Evolutionary conservation across 2,888 invertebrate genomes (phyloP), one percentile per base, ranked within the genome.

Genomic region (Chrysolina oricalcia): DNA sequence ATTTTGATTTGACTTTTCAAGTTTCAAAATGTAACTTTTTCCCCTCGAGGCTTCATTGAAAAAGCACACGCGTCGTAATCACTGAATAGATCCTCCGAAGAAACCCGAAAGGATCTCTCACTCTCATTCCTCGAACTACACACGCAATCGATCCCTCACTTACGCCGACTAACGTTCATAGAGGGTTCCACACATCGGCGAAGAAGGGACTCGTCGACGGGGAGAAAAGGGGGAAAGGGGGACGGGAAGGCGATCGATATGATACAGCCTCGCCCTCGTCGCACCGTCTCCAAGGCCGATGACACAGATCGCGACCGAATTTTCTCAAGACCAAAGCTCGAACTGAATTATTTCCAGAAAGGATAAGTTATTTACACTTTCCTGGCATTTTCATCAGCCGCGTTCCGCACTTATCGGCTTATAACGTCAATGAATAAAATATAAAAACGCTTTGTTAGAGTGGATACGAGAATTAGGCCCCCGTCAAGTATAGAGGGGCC

Each of bases 281-380:
- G 82, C 76, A 80, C 74, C 80, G 81, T 82, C 81, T 82, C 82
- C 84, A 83, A 84, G 84, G 84, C 83, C 83, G 81, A 67, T 83
- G 83, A 81, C 83, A 83, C 83, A 83, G 79, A 82, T 83, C 82
- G 76, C 74, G 69, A 71, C 68, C 73, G 74, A 75, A 77, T 69
- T 70, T 73, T 70, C 72, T 69, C 72, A 35, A 23, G 59, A 59
- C 19, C 19, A 17, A 50, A n/a, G 35, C 59, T 27, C 23, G n/a
- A 27, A 59, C 59, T 35, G 35, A 59, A 59, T 59, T 35, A 59
- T 59, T 59, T 59, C 35, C 35, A 59, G 59, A 27, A 59, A 27
- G 27, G 35, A 59, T 35, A 10, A 59, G 59, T 59, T 59, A 59
- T 59, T 59, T 35, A 35, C 59, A 35, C 67, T 67, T 50, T 67